Evolutionary conservation across 2,888 invertebrate species (phyloP).

Genomic region (Epistrophe grossulariae): DNA sequence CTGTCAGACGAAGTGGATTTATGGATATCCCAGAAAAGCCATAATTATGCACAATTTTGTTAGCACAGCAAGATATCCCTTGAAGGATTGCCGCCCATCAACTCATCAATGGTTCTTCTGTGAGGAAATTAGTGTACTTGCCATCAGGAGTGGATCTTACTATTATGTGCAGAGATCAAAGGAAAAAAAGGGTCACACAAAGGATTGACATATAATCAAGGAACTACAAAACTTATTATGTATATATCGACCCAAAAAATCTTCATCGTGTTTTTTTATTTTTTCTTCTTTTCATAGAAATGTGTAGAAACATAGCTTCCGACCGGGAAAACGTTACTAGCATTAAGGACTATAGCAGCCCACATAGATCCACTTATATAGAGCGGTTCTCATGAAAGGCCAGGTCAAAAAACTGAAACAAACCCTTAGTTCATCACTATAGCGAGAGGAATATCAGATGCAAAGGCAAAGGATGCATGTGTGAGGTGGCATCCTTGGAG

Average conservation of each 20-base stretch:
- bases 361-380: slow-evolving; percentile 40
- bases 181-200: slow-evolving; percentile 31
- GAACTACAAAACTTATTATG: slow-evolving; percentile 46
- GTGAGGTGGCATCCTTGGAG: slow-evolving; percentile 63
- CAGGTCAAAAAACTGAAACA: slow-evolving; percentile 64
- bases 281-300: slow-evolving; percentile 2
- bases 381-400: slow-evolving; percentile 28
- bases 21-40: slow-evolving; percentile 54
- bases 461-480: slow-evolving; percentile 61
- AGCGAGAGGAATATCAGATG: slow-evolving; percentile 34
- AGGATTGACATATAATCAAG: slow-evolving; percentile 48
- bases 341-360: slow-evolving; percentile 5
- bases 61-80: slow-evolving; percentile 30
- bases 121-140: slow-evolving; percentile 38
- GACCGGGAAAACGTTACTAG: slow-evolving; percentile 46
- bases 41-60: slow-evolving; percentile 72
- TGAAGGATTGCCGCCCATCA: slow-evolving; percentile 27
- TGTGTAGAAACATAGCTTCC: slow-evolving; percentile 38
- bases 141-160: slow-evolving; percentile 22
- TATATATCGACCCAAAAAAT: slow-evolving; percentile 49
- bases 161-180: slow-evolving; percentile 54
- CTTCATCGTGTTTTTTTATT: slow-evolving; percentile 4
- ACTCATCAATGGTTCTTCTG: slow-evolving; percentile 31
- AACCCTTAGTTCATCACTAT: slow-evolving; percentile 14
- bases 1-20: slow-evolving; percentile 69